These are phyloP conservation scores for Felis chaus DNA, from an alignment of 2,113 vertebrate genomes.

Conservation along the genomic window DNA sequence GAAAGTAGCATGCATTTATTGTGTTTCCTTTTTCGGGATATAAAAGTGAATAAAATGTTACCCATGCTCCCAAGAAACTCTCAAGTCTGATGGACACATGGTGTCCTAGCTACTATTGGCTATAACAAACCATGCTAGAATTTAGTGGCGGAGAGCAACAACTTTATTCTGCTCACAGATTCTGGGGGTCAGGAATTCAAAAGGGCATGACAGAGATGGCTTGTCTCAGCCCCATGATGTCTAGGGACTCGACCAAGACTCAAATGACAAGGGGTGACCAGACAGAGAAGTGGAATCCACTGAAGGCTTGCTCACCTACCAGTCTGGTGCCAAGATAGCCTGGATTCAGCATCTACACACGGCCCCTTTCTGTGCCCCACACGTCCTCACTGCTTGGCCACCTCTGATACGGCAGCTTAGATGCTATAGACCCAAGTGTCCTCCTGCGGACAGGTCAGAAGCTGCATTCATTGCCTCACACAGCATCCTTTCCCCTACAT, in stretches of 20 bases:
- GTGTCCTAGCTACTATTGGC: neutral
- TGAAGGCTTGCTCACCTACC: neutral
- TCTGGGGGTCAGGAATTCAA: neutral
- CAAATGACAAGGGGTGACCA: neutral
- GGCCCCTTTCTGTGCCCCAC: neutral
- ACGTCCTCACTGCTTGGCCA: neutral
- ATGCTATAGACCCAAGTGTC: fast-evolving
- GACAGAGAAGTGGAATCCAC: neutral
- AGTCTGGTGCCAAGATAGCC: neutral
- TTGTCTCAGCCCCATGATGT: neutral
- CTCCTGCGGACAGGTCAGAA: neutral
- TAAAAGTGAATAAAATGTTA: neutral
- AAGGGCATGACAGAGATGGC: neutral
- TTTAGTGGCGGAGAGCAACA: neutral
- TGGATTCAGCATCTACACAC: fast-evolving
- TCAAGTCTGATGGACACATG: neutral
- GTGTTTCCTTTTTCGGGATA: neutral
- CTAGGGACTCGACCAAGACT: neutral
- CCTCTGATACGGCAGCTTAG: neutral
- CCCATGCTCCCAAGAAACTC: neutral
- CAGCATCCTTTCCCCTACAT: neutral
- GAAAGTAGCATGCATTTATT: neutral
- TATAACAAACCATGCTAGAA: neutral
- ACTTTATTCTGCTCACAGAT: neutral
- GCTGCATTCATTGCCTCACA: neutral